Percentiles rank a stretch among this genome's conserved stretches.
Conservation (phyloP, 2,113 vertebrate genomes). For the Ardeotis arabs region DNA sequence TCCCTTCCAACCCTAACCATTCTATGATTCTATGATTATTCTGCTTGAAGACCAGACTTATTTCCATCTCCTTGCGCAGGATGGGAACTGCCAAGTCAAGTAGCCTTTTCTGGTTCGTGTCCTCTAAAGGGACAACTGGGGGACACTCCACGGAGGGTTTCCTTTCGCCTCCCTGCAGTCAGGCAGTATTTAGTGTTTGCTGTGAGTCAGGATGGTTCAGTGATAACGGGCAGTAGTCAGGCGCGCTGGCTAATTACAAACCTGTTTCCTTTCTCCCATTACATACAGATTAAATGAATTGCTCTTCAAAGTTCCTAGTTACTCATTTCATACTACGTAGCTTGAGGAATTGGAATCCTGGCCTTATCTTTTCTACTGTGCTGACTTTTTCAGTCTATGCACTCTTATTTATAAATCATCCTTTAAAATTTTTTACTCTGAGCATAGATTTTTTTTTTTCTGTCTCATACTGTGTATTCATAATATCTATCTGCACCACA, state of each 20-base stretch:
- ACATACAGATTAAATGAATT: background rate
- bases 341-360: background rate
- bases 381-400: background rate
- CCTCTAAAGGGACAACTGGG: background rate
- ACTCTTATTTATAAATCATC: background rate
- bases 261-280: background rate
- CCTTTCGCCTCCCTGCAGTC: background rate
- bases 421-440: background rate
- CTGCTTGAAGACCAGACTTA: background rate
- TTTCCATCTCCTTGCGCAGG: background rate
- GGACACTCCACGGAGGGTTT: accelerated
- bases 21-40: too few species aligned
- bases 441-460: background rate
- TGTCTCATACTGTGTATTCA: background rate
- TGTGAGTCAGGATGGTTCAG: background rate
- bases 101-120: background rate
- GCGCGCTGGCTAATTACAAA: background rate
- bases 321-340: background rate
- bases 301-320: background rate
- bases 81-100: background rate
- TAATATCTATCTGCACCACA: background rate
- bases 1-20: too few species aligned
- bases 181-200: background rate
- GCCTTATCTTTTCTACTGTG: background rate
- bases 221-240: accelerated